Conservation (phyloP, 1,140 invertebrate species). For the Palaemon carinicauda region DNA sequence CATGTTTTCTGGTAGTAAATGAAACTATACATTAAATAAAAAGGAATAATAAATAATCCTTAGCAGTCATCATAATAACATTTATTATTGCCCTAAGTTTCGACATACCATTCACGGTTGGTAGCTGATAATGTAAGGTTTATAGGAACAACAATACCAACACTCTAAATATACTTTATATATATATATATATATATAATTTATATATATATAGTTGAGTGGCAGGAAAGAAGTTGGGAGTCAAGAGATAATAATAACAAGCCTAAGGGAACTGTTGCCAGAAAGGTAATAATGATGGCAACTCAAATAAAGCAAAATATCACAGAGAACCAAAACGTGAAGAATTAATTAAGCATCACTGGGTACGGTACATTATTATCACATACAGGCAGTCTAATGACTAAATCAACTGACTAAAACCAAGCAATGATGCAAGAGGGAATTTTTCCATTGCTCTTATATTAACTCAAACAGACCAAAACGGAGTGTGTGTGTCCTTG, state of each 20-base stretch:
- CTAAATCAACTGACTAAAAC: conserved; percentile 57
- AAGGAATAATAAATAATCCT: conserved; percentile 22
- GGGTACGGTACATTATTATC: conserved; percentile 43
- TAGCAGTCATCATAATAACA: conserved; percentile 54
- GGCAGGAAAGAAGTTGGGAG: conserved; percentile 51
- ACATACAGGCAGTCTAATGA: conserved; percentile 57
- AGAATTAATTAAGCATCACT: conserved; percentile 58
- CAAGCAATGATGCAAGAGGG: conserved; percentile 53
- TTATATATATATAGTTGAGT: conserved; percentile 53
- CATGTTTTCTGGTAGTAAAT: no score
- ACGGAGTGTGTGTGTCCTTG: conserved; percentile 54
- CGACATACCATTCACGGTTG: conserved; percentile 55
- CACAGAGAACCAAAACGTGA: conserved; percentile 58
- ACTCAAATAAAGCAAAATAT: conserved; percentile 59
- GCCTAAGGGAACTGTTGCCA: conserved; percentile 39
- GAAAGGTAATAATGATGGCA: conserved; percentile 48
- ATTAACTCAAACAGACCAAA: conserved; percentile 46
- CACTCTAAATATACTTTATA: conserved; percentile 55
- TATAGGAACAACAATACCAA: conserved; percentile 59
- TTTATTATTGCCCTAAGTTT: conserved; percentile 59
- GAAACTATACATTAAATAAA: neutral
- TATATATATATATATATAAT: conserved; percentile 16
- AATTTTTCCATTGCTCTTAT: conserved; percentile 50
- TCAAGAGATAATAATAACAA: conserved; percentile 43
- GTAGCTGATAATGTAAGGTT: conserved; percentile 53